These are phyloP conservation scores for Maconellicoccus hirsutus DNA, from an alignment of 1,140 invertebrate species.

Conservation along the genomic window DNA sequence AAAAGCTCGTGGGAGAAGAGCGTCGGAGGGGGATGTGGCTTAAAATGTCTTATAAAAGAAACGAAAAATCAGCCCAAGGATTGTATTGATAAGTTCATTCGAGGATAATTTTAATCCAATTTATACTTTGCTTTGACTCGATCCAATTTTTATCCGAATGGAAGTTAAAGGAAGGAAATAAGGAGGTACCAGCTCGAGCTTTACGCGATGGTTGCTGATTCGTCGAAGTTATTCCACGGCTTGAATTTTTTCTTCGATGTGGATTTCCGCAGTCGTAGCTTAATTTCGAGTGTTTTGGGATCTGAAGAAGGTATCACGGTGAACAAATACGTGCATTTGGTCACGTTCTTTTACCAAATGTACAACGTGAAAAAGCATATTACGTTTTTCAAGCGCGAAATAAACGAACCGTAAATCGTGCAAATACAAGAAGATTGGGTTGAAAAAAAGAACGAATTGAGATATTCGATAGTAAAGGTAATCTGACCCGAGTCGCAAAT, in stretches of 20 bases:
- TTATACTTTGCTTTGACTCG: conserved; percentile 4
- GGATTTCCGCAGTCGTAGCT: not conserved
- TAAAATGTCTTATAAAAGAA: not conserved
- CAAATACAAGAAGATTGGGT: no score
- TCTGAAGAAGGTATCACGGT: not conserved
- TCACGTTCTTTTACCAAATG: not conserved
- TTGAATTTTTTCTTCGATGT: not conserved
- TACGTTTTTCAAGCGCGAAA: not conserved
- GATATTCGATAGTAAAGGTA: not conserved
- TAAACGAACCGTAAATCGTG: no score
- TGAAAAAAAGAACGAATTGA: not conserved
- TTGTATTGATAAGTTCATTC: conserved; percentile 3
- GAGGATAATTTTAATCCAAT: not conserved
- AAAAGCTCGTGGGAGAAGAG: not conserved
- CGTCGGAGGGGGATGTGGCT: not conserved
- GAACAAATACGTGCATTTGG: not conserved
- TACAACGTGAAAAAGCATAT: not conserved
- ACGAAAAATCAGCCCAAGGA: not conserved
- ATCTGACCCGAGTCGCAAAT: not conserved
- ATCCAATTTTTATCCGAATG: not conserved
- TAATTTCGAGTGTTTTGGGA: not conserved
- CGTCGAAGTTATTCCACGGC: no score
- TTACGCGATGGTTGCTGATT: no score
- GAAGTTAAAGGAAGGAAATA: not conserved
- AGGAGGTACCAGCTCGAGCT: no score